A percentile compares a stretch with the other conserved stretches of the same genome.
Conservation (phyloP, 2,888 invertebrate species). For the Philopedon plagiatum region DNA sequence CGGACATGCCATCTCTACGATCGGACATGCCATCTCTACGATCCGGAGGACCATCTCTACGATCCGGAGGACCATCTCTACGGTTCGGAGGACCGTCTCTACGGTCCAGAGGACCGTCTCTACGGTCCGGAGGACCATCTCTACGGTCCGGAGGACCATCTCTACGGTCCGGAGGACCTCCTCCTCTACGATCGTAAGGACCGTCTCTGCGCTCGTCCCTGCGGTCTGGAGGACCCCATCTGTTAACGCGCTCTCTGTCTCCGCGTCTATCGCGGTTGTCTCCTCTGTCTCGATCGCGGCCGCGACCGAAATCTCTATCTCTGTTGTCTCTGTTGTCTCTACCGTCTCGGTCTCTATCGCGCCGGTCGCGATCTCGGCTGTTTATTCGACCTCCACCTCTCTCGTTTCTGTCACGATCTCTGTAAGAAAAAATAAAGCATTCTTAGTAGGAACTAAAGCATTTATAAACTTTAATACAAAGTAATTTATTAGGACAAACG, state of each 20-base stretch:
- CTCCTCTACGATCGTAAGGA: slow-evolving; percentile 58
- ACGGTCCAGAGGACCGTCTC: slow-evolving; percentile 49
- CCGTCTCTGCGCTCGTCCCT: slow-evolving; percentile 53
- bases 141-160: slow-evolving; percentile 51
- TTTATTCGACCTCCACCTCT: slow-evolving; percentile 39
- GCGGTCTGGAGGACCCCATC: slow-evolving; percentile 52
- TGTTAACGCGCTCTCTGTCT: slow-evolving; percentile 30
- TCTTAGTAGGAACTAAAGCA: too few relatives aligned
- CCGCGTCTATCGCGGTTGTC: slow-evolving; percentile 52
- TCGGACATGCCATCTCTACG: slow-evolving; percentile 49
- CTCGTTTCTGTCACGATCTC: slow-evolving; percentile 64
- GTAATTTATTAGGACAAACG: too few relatives aligned
- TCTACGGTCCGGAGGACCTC: slow-evolving; percentile 51
- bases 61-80: slow-evolving; percentile 52
- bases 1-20: slow-evolving; percentile 37
- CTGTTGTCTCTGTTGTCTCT: slow-evolving; percentile 59
- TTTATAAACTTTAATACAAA: too few relatives aligned
- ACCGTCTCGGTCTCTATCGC: slow-evolving; percentile 59
- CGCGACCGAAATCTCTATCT: slow-evolving; percentile 58
- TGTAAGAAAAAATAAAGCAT: slow-evolving; percentile 21
- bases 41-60: slow-evolving; percentile 4
- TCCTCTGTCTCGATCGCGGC: slow-evolving; percentile 59
- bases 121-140: slow-evolving; percentile 10
- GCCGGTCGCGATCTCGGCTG: slow-evolving; percentile 53
- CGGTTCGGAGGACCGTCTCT: slow-evolving; percentile 51